Evolutionary conservation across 53 echinoderm and acorn worm species (phyloP).

Genomic region (Apostichopus leukothele): DNA sequence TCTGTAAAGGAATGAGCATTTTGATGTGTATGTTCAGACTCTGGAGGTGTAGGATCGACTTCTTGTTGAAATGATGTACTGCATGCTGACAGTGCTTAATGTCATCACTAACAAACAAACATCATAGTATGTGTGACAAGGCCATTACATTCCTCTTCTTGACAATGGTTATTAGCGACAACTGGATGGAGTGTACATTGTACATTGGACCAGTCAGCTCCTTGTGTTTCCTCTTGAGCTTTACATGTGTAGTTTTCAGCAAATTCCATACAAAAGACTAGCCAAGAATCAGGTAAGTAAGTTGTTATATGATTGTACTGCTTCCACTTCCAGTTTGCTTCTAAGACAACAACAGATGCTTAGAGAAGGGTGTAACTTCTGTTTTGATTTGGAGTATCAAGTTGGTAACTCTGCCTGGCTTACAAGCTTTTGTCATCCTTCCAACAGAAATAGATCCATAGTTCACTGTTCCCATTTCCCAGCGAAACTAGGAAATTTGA

Average conservation of each 20-base stretch:
- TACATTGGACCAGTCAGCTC: constrained; percentile 50
- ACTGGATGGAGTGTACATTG: constrained; percentile 51
- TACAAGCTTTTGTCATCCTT: constrained; percentile 14
- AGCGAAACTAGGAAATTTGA: neutral
- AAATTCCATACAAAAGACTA: constrained; percentile 45
- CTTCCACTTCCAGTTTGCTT: neutral
- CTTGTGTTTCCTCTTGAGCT: constrained; percentile 51
- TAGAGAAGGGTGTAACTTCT: neutral
- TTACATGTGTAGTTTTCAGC: constrained; percentile 54
- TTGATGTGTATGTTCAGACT: neutral
- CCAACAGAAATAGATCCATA: neutral
- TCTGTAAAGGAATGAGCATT: constrained; percentile 13
- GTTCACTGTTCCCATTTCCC: neutral
- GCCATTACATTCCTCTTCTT: constrained; percentile 10
- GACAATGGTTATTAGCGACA: constrained; percentile 47
- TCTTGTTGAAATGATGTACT: neutral
- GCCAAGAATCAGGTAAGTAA: neutral
- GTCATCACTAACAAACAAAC: constrained; percentile 50
- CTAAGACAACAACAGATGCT: neutral
- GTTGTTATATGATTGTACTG: neutral
- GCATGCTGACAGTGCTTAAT: constrained; percentile 35
- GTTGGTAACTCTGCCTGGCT: neutral
- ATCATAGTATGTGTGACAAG: constrained; percentile 49
- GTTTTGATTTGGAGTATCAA: neutral
- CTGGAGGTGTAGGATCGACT: neutral